Percentiles rank a stretch among this genome's conserved stretches.
Conservation (phyloP, 2,888 invertebrate species). For the Diplazon laetatorius region DNA sequence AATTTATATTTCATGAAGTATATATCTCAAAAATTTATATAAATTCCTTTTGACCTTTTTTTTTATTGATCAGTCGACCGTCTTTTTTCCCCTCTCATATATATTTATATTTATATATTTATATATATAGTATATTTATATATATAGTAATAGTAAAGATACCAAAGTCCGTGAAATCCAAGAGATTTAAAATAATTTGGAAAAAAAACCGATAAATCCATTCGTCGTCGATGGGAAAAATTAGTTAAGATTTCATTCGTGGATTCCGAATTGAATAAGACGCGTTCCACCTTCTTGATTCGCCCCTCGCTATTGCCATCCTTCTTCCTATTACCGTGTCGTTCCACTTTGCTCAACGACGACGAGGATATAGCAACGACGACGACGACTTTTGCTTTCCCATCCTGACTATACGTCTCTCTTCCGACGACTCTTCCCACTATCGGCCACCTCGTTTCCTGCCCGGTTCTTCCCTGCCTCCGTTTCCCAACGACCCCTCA, state of each 20-base stretch:
- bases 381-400: slow-evolving; percentile 40
- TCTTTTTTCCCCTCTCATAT: too few species aligned
- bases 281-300: slow-evolving; percentile 6
- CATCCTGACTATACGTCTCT: slow-evolving; percentile 60
- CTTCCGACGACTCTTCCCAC: slow-evolving; percentile 54
- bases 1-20: too few species aligned
- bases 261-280: slow-evolving; percentile 78
- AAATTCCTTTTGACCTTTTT: too few species aligned
- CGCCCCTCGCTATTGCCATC: slow-evolving; percentile 11
- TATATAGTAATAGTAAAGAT: slow-evolving; percentile 8
- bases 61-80: too few species aligned
- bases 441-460: slow-evolving; percentile 72
- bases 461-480: slow-evolving; percentile 70
- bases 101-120: too few species aligned
- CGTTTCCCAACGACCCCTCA: slow-evolving; percentile 57
- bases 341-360: slow-evolving; percentile 34
- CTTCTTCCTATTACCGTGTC: slow-evolving; percentile 23
- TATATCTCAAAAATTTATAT: too few species aligned
- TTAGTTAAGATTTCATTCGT: slow-evolving; percentile 80
- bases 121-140: too few species aligned
- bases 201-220: slow-evolving; percentile 79
- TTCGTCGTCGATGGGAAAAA: slow-evolving; percentile 71
- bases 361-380: too few species aligned
- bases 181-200: slow-evolving; percentile 70
- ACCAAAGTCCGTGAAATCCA: slow-evolving; percentile 22